Evolutionary conservation across 2,888 invertebrate genomes (phyloP), one percentile per base, ranked within the genome.

Genomic region (Pristionchus fissidentatus): DNA sequence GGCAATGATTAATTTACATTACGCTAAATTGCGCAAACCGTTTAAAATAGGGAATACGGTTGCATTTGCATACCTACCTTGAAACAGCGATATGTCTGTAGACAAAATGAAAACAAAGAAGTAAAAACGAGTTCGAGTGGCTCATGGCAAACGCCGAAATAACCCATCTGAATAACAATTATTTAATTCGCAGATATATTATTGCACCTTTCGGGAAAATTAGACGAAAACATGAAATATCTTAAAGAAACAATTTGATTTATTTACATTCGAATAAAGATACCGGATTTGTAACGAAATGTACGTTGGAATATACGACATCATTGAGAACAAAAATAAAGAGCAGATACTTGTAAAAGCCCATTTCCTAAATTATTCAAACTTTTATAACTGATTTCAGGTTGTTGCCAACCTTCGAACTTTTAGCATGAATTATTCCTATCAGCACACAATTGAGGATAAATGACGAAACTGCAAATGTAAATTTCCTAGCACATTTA

Each of bases 61-160:
- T n/a, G n/a, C n/a, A n/a, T n/a, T n/a, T n/a, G n/a, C n/a, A n/a
- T 1, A 26, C 3, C 19, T 29, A 73, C 73, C 38, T 46, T 7
- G 46, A 26, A 7, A 73, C 29, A 1, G 73, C 32, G 13, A 46
- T 46, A 35, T 73, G 43, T 46, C 73, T 32, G 43, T 73, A 73
- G 29, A 73, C 29, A 26, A 73, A 73, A 8, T 73, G 73, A 22
- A 73, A 46, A 46, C 43, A 43, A 26, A 73, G 73, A 38, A 73
- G 73, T 29, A 73, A 26, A 19, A 73, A 73, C 29, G 73, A 73
- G 29, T 73, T 41, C 7, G 73, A 73, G 29, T 73, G 73, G 8
- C 26, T 73, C 73, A 73, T 73, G n/a, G 73, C 38, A 43, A 73
- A 73, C 8, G 73, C 73, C n/a, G 43, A 43, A 43, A 73, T 73